Evolutionary conservation across 2,888 invertebrate species (phyloP), one percentile per base, ranked within the genome.

Genomic region (Tipula unca): DNA sequence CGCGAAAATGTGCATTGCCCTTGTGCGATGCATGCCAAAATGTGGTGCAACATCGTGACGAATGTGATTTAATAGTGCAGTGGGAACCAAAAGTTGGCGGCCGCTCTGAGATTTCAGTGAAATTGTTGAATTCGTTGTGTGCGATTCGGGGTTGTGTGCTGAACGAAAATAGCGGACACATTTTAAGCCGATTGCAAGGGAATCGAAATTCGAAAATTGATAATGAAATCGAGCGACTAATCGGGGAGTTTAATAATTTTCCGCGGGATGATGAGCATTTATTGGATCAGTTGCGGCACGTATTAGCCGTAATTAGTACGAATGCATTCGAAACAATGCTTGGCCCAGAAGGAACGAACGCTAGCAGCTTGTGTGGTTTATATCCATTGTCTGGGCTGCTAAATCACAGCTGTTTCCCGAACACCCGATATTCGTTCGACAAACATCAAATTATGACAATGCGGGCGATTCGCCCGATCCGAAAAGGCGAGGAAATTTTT

Each of bases 331-430:
- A 91, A 88, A 89, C 90, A 0, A 89, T 91, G 8, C 25, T 85
- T 1, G 89, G 89, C 29, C 89, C 89, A 29, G 88, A 89, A n/a
- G 88, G 8, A 8, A 3, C 29, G 17, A 32, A 17, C 17, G 35
- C 29, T 6, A 83, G 3, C 10, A 83, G 32, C 8, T 90, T 93
- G 32, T 91, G 94, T 85, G 94, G 93, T 86, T 90, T 96, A 87
- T 96, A 94, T 89, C 92, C 94, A 0, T 92, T 93, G 86, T 93
- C 94, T 1, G 93, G 94, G 25, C 93, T 95, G 91, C 92, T 95
- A 92, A 93, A 95, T 88, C 96, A 96, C 88, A 93, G 94, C 88
- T 96, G 96, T 89, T 93, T 91, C 85, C 93, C 95, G 36, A 96
- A 96, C 88, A 95, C 95, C 0, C 93, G 93, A 86, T 95, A 95